phyloP scores from a whole-genome alignment of 2,888 invertebrate species.

The Rhagonycha fulva region DNA sequence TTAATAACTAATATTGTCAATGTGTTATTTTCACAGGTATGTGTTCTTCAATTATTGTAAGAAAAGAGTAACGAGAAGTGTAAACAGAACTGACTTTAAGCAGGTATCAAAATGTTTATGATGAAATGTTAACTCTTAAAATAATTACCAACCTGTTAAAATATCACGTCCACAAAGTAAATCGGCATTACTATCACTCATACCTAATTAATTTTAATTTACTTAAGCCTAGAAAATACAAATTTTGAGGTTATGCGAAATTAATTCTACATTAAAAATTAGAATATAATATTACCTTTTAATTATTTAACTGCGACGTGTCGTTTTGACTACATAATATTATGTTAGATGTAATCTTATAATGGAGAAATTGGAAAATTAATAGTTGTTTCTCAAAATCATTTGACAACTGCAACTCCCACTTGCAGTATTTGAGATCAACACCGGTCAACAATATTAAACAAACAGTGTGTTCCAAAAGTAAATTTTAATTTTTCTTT shows the following conservation, averaged over 20 bases:
- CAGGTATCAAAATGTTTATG: background rate
- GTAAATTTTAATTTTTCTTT: background rate
- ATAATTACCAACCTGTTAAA: slow-evolving; percentile 17
- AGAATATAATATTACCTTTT: background rate
- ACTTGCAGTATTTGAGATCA: background rate
- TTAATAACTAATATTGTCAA: background rate
- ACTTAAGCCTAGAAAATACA: background rate
- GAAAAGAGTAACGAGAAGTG: background rate
- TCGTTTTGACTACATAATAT: background rate
- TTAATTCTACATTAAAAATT: background rate
- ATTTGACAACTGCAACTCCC: background rate
- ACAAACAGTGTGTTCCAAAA: background rate
- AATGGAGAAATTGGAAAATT: background rate
- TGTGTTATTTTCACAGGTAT: background rate
- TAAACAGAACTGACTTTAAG: background rate
- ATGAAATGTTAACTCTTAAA: background rate
- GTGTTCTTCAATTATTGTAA: background rate
- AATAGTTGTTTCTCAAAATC: background rate
- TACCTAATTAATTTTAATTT: slow-evolving; percentile 3
- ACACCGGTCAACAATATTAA: background rate
- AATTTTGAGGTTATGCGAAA: background rate
- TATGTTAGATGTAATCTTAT: background rate
- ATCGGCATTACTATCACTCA: slow-evolving; percentile 20
- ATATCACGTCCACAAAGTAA: slow-evolving; percentile 14
- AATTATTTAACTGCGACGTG: background rate